Base-by-base conservation (phyloP, 2,888 invertebrate genomes). In the Amiota mariae region DNA sequence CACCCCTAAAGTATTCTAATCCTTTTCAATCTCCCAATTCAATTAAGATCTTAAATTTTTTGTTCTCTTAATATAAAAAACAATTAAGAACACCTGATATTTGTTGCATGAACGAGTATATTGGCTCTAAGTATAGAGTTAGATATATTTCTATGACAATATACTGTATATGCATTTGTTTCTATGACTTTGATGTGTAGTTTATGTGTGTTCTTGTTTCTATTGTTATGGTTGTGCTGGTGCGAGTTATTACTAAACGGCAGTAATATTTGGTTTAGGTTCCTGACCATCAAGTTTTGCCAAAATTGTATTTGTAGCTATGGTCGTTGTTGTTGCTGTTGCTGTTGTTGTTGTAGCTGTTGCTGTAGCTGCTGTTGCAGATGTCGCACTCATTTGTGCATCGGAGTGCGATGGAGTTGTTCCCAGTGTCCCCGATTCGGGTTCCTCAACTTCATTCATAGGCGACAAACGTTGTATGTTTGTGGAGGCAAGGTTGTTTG, bases 381-480 rank as follows among this genome's bases (percentile, higher is more conserved):
- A 66, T 57, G 36, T 2, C 36, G 59, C 20, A 59, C 59, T 20
- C 18, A 46, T 63, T n/a, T 46, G 24, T 8, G 46, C 36, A 8
- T 36, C 36, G 36, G 36, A 36, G 36, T 68, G 67, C 51, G 20
- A 12, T 68, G 13, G 24, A 13, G 24, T 13, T 54, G 67, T 1
- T 51, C 13, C 18, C 10, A 13, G 61, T 46, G 68, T n/a, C 10
- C 47, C 51, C n/a, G 59, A 82, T 66, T 71, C 78, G 72, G 78
- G 78, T 24, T 95, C 95, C 80, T 96, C 96, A 77, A 95, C 95
- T 89, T 97, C 96, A 77, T 93, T 93, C 96, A 96, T 96, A 49
- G 95, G 95, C 36, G 96, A 95, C 59, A 97, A 91, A 77, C 96
- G 92, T 84, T 82, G 85, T 73, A 80, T 49, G 13, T 54, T 64